Evolutionary conservation across 2,797 vertebrate genomes (phyloP), one percentile per base, ranked within the genome.

Genomic region (Remorina albescens): DNA sequence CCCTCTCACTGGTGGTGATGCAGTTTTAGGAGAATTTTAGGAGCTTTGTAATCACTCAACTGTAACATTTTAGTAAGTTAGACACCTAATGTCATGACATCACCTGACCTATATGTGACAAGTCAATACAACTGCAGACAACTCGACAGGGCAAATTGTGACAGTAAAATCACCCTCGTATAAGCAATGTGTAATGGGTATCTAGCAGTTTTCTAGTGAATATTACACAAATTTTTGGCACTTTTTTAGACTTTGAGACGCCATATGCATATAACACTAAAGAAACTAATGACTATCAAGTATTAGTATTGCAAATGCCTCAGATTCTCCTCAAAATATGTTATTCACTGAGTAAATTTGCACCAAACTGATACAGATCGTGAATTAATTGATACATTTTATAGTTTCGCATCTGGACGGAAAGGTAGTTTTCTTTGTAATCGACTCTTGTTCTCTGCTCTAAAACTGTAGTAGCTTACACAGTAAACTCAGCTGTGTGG

Each of bases 231-330:
- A 76, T 51, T 36, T 34, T 21, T n/a, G 30, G 57, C 18, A 13
- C 34, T 53, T 66, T 5, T 41, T 50, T 60, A 25, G n/a, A 49
- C 32, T 68, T 54, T 75, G 82, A 84, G 79, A 82, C 87, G 77
- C 70, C 65, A 37, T 50, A 28, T 58, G 30, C n/a, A 73, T 81
- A 55, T 67, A 28, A 51, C 36, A 67, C 21, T 30, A 44, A 36
- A 66, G 26, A 23, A 37, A 74, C 59, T 61, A 30, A 6, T n/a
- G n/a, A n/a, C n/a, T 30, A 30, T 30, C 30, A 3, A 30, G 30
- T 30, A 30, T 6, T 36, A 36, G 34, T 36, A 8, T 36, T 8
- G 2, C 2, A 36, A 36, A 36, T 36, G 10, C 34, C 34, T 36
- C 34, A 8, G 34, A 36, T 36, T 8, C 34, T 2, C 8, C 7